phyloP scores from a whole-genome alignment of 2,797 vertebrate genomes.

The Knipowitschia caucasica region DNA sequence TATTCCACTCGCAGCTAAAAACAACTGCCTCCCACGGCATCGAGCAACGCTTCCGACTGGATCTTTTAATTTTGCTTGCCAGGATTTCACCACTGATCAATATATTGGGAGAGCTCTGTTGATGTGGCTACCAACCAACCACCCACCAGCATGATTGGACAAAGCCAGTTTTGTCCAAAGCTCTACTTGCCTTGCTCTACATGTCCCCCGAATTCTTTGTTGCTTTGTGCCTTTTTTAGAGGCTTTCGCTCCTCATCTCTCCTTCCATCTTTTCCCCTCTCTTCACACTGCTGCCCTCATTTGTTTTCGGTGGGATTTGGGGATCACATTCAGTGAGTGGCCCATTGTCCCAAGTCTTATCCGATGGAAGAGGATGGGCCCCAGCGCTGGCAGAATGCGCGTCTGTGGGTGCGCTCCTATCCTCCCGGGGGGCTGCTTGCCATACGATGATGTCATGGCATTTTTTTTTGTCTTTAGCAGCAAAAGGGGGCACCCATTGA shows the following conservation, averaged over 20 bases:
- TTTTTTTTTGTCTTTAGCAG: constrained; percentile 58
- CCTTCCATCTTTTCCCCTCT: constrained; percentile 37
- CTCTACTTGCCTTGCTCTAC: constrained; percentile 72
- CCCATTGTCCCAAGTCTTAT: constrained; percentile 71
- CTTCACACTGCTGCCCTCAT: constrained; percentile 64
- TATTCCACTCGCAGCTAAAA: constrained; percentile 32
- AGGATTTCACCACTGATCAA: constrained; percentile 69
- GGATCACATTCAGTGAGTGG: constrained; percentile 66
- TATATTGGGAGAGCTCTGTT: constrained; percentile 61
- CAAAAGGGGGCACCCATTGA: constrained; percentile 58
- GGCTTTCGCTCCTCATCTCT: constrained; percentile 40
- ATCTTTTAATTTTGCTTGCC: constrained; percentile 36
- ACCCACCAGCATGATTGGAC: constrained; percentile 66
- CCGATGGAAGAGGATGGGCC: constrained; percentile 68
- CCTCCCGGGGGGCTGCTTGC: constrained; percentile 53
- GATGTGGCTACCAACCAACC: constrained; percentile 48
- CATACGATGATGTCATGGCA: constrained; percentile 75
- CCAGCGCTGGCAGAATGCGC: constrained; percentile 64
- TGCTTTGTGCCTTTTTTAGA: constrained; percentile 71
- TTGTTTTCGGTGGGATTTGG: constrained; percentile 72
- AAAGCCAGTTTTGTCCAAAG: constrained; percentile 68
- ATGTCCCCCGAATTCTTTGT: constrained; percentile 71
- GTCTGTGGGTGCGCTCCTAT: constrained; percentile 53
- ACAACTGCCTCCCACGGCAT: constrained; percentile 56
- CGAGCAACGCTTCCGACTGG: constrained; percentile 42